Conservation (phyloP, 2,797 vertebrate species). For the Octomys mimax region DNA sequence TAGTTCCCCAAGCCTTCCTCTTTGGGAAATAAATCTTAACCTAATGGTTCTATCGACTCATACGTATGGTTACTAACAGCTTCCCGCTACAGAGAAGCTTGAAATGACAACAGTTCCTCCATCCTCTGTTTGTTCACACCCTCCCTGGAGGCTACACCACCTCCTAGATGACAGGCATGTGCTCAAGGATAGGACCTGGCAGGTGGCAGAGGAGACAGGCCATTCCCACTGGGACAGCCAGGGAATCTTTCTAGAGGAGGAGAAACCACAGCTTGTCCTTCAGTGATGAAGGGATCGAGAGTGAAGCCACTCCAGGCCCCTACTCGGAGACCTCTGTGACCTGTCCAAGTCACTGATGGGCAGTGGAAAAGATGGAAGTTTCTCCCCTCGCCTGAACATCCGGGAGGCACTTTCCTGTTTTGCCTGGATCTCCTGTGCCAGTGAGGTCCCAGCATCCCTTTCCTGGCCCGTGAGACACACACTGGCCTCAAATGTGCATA, state of each 20-base stretch:
- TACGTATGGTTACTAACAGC: neutral
- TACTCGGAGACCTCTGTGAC: neutral
- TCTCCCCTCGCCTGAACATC: neutral
- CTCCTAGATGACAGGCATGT: neutral
- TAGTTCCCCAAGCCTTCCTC: neutral
- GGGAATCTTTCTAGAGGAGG: neutral
- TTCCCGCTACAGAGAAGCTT: neutral
- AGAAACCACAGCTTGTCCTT: neutral
- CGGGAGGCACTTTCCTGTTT: neutral
- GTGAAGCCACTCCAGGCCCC: accelerated
- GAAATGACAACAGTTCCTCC: neutral
- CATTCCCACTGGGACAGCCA: accelerated
- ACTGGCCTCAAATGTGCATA: neutral
- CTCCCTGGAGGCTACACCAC: neutral
- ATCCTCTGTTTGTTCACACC: neutral
- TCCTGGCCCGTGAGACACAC: neutral
- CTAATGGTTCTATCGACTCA: neutral
- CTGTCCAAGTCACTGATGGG: neutral
- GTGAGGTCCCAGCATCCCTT: neutral
- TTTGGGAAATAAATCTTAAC: neutral
- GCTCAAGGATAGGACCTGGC: neutral
- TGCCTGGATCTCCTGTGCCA: neutral
- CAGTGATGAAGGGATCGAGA: neutral
- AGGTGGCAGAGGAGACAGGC: neutral
- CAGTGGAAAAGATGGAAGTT: neutral